Evolutionary conservation across 2,888 invertebrate genomes (phyloP), one percentile per base, ranked within the genome.

Genomic region (Campoplex capitator): DNA sequence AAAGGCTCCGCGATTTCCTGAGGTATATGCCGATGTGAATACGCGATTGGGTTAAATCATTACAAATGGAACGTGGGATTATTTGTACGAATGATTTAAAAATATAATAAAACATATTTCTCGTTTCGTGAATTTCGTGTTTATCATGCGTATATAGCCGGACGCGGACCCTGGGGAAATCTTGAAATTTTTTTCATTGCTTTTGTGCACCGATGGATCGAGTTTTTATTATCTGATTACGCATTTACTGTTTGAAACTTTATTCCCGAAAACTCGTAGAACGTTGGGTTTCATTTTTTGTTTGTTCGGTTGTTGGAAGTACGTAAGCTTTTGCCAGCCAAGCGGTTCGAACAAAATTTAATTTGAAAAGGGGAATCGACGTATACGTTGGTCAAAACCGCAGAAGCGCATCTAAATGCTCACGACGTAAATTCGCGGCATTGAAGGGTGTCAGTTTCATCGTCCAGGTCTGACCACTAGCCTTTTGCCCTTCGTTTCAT

Each of bases 391-490:
- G 32, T 32, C 7, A n/a, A 79, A 73, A 82, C 42, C 80, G 62
- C 48, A 35, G 74, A 81, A 81, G 86, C 81, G 74, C 68, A 84
- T 71, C 70, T 71, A 71, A 80, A 83, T 78, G 65, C 77, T 65
- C 56, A 45, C 73, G 81, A 77, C 62, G 84, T 84, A 87, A 79
- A 81, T 84, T 82, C 42, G 75, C 28, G 84, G 71, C 65, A 83
- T 87, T 87, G 84, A 84, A 51, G 79, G 87, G 87, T 65, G 82
- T 85, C 76, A 75, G 84, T 83, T 82, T 84, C 87, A 79, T 79
- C 82, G 82, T 77, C 58, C 58, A 23, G 45, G 73, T 28, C 54
- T 65, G 75, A 76, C 58, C 58, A 58, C 38, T 42, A n/a, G 32
- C 75, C 42, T 42, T 28, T 71, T 76, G 23, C 79, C 80, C 75